These are phyloP conservation scores for Ptiloglossa arizonensis DNA, from an alignment of 1,140 invertebrate species.

Conservation along the genomic window DNA sequence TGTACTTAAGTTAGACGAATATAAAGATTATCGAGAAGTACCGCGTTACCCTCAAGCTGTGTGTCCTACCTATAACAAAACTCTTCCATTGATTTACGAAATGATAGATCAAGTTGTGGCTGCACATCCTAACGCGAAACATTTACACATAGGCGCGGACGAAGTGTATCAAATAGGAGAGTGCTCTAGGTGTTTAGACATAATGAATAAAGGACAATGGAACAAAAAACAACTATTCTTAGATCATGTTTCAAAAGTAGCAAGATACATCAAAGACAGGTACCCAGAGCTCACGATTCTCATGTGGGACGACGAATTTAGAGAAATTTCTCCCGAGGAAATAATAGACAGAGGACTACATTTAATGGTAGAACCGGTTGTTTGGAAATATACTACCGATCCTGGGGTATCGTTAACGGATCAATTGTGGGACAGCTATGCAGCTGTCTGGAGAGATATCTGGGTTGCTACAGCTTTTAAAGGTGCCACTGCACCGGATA, in stretches of 20 bases:
- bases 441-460: constrained; percentile 89
- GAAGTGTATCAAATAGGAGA: constrained; percentile 92
- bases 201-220: constrained; percentile 80
- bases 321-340: constrained; percentile 85
- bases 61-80: constrained; percentile 90
- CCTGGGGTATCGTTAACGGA: constrained; percentile 83
- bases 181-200: constrained; percentile 87
- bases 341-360: constrained; percentile 86
- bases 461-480: constrained; percentile 97
- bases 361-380: constrained; percentile 89
- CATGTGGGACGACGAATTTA: constrained; percentile 97
- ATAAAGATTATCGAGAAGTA: constrained; percentile 89
- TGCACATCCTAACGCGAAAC: constrained; percentile 83
- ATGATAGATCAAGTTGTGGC: constrained; percentile 93
- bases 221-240: constrained; percentile 85
- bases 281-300: constrained; percentile 87
- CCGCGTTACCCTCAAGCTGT: constrained; percentile 89
- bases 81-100: constrained; percentile 86
- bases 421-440: constrained; percentile 90
- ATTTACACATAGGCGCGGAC: constrained; percentile 91
- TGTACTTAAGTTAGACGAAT: constrained; percentile 90
- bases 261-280: constrained; percentile 83
- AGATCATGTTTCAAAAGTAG: constrained; percentile 86
- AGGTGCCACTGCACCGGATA: constrained; percentile 91
- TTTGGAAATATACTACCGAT: constrained; percentile 88